Evolutionary conservation across 2,888 invertebrate genomes (phyloP).

Genomic region (Hirudinaria manillensis): DNA sequence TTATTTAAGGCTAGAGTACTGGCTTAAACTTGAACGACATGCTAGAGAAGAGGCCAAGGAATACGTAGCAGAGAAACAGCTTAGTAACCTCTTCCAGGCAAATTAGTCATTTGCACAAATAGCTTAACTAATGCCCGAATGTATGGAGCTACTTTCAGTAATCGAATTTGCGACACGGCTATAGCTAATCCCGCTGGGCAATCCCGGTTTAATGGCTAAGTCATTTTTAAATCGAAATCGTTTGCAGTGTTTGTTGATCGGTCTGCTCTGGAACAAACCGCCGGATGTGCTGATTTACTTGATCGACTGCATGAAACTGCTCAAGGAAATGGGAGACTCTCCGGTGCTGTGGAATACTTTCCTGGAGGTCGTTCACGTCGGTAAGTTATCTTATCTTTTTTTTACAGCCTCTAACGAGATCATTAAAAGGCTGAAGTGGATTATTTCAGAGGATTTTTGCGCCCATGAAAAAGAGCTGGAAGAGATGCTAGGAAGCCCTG

Average conservation of each 20-base stretch:
- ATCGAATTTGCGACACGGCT: too few species aligned
- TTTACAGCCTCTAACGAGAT: not conserved
- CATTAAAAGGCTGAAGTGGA: not conserved
- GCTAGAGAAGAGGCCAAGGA: slow-evolving; percentile 24
- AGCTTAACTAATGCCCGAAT: too few species aligned
- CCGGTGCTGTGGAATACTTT: slow-evolving; percentile 26
- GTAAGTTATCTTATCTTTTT: not conserved
- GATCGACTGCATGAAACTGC: slow-evolving; percentile 24
- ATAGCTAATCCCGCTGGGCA: too few species aligned
- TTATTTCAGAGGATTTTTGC: slow-evolving; percentile 19
- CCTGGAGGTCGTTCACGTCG: slow-evolving; percentile 25
- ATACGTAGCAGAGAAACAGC: slow-evolving; percentile 15
- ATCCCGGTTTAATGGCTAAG: too few species aligned
- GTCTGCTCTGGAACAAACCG: slow-evolving; percentile 20
- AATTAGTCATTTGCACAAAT: too few species aligned
- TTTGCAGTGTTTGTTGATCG: slow-evolving; percentile 21
- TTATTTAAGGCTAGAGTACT: not conserved
- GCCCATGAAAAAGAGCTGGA: slow-evolving; percentile 10
- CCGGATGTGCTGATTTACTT: slow-evolving; percentile 4
- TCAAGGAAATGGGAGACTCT: slow-evolving; percentile 5
- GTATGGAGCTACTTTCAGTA: too few species aligned
- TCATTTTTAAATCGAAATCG: too few species aligned
- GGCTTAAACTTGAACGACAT: slow-evolving; percentile 12
- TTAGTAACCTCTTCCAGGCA: slow-evolving; percentile 21
- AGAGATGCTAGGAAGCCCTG: not conserved